Base-by-base conservation (phyloP, 1,140 invertebrate species). In the Lamellibrachia luymesi region DNA sequence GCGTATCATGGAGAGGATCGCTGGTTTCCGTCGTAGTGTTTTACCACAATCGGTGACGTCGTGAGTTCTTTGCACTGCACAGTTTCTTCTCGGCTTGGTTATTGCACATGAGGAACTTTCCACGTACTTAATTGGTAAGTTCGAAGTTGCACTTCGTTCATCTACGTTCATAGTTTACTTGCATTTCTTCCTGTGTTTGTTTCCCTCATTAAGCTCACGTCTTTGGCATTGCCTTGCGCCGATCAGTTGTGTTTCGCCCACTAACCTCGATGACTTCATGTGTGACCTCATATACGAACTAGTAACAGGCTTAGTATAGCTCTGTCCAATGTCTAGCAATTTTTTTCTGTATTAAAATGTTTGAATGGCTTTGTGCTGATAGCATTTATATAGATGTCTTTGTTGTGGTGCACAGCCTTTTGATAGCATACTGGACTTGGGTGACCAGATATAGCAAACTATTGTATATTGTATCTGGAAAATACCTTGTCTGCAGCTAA, bases 91-190 rank as follows among this genome's bases (percentile, higher is more conserved):
- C 64, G 64, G 64, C 64, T 80, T 2, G 25, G 13, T 80, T 80
- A 80, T 80, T 80, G 64, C 64, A 80, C 64, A 80, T 80, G 64
- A 80, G 64, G 64, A 80, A 80, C 25, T 80, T 80, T 80, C 64
- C 64, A 22, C 64, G 64, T 80, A 22, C 64, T 80, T 80, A 80
- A 80, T 80, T 80, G 64, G 64, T 80, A 80, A 80, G 64, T 80
- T 80, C 64, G 7, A 80, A 80, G 64, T 80, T 80, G 64, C 64
- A 80, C 64, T 80, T 80, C 64, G 64, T 80, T 80, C 64, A 80
- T 80, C 13, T 80, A 80, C 17, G 64, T 80, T 80, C 64, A 10
- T 80, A 80, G 64, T 80, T 38, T 80, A 80, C 64, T 80, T 80
- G 64, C 52, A 80, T 80, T 80, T 80, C 13, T 80, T 10, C 64